Evolutionary conservation across 2,797 vertebrate genomes (phyloP), one percentile per base, ranked within the genome.

Genomic region (Eulemur coronatus): DNA sequence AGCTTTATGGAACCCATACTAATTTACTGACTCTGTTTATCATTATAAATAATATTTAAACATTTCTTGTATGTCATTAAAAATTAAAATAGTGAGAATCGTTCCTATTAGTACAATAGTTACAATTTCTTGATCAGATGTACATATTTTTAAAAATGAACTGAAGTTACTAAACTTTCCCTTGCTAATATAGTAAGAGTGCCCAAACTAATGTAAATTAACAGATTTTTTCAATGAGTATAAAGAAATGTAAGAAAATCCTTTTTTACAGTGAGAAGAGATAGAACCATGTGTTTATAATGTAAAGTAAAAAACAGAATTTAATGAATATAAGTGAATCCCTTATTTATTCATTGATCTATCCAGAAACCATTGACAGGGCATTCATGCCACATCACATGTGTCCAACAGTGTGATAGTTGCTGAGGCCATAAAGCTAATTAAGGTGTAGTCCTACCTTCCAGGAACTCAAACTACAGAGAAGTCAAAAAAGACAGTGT

Each of bases 1-100:
- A 88, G 33, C 5, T 82, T 86, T 61, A 88, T 11, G 15, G 35
- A 96, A 92, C 2, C n/a, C 30, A 81, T 80, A 43, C 15, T 57
- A 95, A 94, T 80, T 96, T 95, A 81, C 2, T 15, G 79, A 33
- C 52, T 91, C 57, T 52, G 14, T 93, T 94, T 94, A 41, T 96
- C 41, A 73, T 57, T 67, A 82, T 52, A 93, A 70, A 90, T 63
- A 84, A 61, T 81, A 85, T 69, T 78, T 96, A 20, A 75, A 59
- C 3, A 81, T 89, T 93, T 87, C 35, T 75, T 96, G 1, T n/a
- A 72, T 26, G 17, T 70, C 15, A 86, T 88, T 89, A 91, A 94
- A 95, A 82, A 92, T 48, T 50, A 69, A 93, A 96, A 59, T 69
- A 69, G 75, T 94, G 24, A 80, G 24, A 86, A 22, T 67, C 52